Base-by-base conservation (phyloP, 1,140 invertebrate species). In the Telenomus remus region DNA sequence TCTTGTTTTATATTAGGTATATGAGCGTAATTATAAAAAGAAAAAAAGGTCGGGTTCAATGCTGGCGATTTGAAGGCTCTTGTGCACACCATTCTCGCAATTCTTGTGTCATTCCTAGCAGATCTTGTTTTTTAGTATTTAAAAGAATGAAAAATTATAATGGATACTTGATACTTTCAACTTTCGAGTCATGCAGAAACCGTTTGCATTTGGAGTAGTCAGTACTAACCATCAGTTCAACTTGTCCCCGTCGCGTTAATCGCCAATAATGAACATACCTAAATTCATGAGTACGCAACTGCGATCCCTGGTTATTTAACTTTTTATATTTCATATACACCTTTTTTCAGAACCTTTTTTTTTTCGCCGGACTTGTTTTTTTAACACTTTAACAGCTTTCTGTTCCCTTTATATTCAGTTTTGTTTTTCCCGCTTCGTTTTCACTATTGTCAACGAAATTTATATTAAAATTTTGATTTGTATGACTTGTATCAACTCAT, bases 1-100 rank as follows among this genome's bases (percentile, higher is more conserved):
- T 87, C 82, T 86, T 86, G 85, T 87, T 87, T 87, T 86, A 83
- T 85, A 86, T 86, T 86, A 86, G 83, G 84, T 85, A 82, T 77
- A 77, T 77, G 64, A 64, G 65, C 53, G 42, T 44, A 64, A 1
- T 13, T 44, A 44, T 44, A 44, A 44, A 3, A 47, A 51, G 44
- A 59, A 47, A 72, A 59, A 19, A 53, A 11, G 66, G 79, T 80
- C 75, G 59, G 79, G 59, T 80, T 80, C 75, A 78, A 66, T 73
- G 77, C 73, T 76, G 76, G 73, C 71, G 73, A 76, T 68, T 76
- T 70, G 48, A 57, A 66, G 55, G 43, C 34, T 51, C 50, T 49
- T 66, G 43, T 54, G 55, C 68, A 59, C 42, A 43, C 46, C 59
- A 19, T 65, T 56, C 47, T 59, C 46, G 55, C 49, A 54, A 39